These are phyloP conservation scores for Macrotis lagotis DNA, from an alignment of 2,113 vertebrate species.

Conservation along the genomic window DNA sequence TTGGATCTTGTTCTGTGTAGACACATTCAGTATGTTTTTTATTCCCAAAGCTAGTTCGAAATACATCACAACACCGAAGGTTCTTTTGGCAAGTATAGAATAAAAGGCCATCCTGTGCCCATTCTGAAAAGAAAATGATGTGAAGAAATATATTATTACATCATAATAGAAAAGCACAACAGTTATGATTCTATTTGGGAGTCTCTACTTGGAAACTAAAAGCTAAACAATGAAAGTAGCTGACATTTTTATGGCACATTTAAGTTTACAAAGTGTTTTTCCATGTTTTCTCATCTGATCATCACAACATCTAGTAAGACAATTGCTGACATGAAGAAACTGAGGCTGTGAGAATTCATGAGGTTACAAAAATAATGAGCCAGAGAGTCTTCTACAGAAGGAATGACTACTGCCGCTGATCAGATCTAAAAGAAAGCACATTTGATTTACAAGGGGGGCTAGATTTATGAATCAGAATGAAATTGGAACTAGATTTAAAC, in stretches of 20 bases:
- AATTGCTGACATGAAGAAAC: background rate
- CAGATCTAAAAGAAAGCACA: constrained; percentile 8
- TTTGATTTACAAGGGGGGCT: constrained; percentile 38
- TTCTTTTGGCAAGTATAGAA: constrained; percentile 91
- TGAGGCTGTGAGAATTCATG: background rate
- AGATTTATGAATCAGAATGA: no score
- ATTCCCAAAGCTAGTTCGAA: constrained; percentile 86
- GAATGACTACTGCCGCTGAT: background rate
- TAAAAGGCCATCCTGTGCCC: constrained; percentile 90
- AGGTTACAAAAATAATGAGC: background rate
- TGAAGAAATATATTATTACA: background rate
- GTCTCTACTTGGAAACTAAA: constrained; percentile 12
- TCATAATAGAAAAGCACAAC: background rate
- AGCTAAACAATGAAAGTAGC: background rate
- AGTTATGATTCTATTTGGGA: background rate
- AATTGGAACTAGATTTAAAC: background rate
- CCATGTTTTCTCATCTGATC: background rate
- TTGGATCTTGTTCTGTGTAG: constrained; percentile 90
- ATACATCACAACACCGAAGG: constrained; percentile 89
- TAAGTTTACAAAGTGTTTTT: background rate
- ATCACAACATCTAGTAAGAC: background rate
- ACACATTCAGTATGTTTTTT: constrained; percentile 83
- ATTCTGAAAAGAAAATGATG: constrained; percentile 86
- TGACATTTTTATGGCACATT: background rate
- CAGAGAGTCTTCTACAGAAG: background rate